Evolutionary conservation across 2,797 vertebrate genomes (phyloP), one percentile per base, ranked within the genome.

Genomic region (Scolopax bukidnonensis): DNA sequence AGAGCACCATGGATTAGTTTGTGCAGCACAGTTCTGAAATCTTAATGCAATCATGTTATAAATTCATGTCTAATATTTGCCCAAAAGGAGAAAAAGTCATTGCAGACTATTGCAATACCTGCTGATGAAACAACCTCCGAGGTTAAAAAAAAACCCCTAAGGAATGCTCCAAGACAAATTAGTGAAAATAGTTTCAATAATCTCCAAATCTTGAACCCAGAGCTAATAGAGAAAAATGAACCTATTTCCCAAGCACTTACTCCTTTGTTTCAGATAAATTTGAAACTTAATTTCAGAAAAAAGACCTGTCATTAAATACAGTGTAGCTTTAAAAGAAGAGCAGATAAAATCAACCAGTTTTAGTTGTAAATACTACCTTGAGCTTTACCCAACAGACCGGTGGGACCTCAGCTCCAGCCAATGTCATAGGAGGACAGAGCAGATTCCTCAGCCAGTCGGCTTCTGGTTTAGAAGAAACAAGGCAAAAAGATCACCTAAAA

Each of bases 141-240:
- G 80, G 69, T 87, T 57, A 73, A 51, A 64, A 45, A 74, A 69
- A 41, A 43, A 53, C 82, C 84, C 84, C 20, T 16, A 30, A 51
- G 76, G 77, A 91, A 86, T 51, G 43, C 92, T 96, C 84, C 73
- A 12, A 90, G 88, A 50, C 27, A 57, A 95, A 87, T 32, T 50
- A 30, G 83, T 84, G 87, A 92, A 94, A 89, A 84, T 4, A 23
- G 51, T 85, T 92, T 64, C 24, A n/a, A 47, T 51, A 45, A 82
- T 69, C 80, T 60, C 59, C 11, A 40, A 38, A 47, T 41, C 81
- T 77, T 15, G 15, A 79, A 50, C 16, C 18, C 43, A 28, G 64
- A 77, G 18, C 30, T 53, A n/a, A 28, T 14, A 36, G 53, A 73
- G 30, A 81, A 51, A 61, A 90, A 83, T 6, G 28, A 77, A 41